Evolutionary conservation across 1,140 invertebrate genomes (phyloP), one percentile per base, ranked within the genome.

Genomic region (Ptiloglossa arizonensis): DNA sequence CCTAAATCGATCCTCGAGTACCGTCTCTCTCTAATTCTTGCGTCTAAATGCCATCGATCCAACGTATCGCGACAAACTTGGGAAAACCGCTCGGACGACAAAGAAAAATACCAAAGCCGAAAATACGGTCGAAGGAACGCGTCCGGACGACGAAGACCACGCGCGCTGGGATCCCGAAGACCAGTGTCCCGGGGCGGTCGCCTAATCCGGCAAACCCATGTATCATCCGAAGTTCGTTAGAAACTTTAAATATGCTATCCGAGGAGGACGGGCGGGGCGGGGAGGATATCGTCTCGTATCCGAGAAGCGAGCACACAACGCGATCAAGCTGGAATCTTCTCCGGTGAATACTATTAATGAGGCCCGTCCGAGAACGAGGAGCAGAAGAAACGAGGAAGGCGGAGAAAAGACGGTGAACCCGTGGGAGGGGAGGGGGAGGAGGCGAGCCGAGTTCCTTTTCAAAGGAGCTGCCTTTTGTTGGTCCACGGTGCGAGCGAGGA

Each of bases 321-420:
- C 85, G 87, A 88, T 85, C 87, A 85, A 86, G 85, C 69, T 85
- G 80, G 89, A 91, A 90, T 91, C 87, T 87, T 86, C 80, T 87
- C 76, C 67, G 71, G 70, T 92, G 91, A 92, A 92, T 92, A 89
- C 90, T 90, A 91, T 92, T 92, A 92, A 92, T 91, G 91, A 91
- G 86, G 85, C 64, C 79, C 74, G 83, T 82, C 86, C 67, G 82
- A 66, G 80, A 73, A 57, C 74, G 66, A 57, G 73, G 60, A 60
- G 77, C 46, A 64, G 69, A 80, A 81, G 82, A 81, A 82, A 82
- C 77, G 79, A 52, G 72, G 62, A 83, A 74, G 83, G 79, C 44
- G 68, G 78, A 84, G 75, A 80, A 83, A 81, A 79, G 69, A 87
- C 57, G 70, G 57, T 19, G 80, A 63, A 66, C 50, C n/a, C 41